phyloP scores from a whole-genome alignment of 2,888 invertebrate species.

The Clunio marinus region DNA sequence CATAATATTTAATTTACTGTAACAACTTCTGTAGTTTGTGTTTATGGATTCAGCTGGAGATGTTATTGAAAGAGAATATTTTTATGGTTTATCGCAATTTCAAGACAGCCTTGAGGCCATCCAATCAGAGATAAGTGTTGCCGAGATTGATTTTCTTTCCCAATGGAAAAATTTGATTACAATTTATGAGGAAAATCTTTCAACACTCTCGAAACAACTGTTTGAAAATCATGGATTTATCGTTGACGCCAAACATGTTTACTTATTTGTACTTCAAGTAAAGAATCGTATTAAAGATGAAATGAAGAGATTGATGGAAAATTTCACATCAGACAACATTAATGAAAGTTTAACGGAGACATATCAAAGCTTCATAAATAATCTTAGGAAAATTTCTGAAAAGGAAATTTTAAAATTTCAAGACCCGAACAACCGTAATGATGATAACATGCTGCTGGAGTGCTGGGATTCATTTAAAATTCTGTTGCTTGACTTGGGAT shows the following conservation, averaged over 20 bases:
- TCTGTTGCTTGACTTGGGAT: conserved; percentile 8
- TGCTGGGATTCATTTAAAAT: conserved; percentile 29
- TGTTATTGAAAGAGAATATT: conserved; percentile 5
- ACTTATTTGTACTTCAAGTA: background rate
- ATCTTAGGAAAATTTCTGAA: background rate
- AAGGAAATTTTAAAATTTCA: background rate
- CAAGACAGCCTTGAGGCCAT: background rate
- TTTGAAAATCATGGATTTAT: conserved; percentile 10
- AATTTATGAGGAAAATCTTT: conserved; percentile 5
- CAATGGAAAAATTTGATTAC: conserved; percentile 3
- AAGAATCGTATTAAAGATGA: background rate
- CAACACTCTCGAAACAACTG: background rate
- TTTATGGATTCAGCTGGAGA: background rate
- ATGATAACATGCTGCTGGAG: background rate
- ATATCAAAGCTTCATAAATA: background rate
- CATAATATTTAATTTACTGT: no score
- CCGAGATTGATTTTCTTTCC: background rate
- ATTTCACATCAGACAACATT: background rate
- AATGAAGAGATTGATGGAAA: background rate
- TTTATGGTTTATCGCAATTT: background rate
- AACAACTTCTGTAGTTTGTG: background rate
- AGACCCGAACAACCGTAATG: background rate
- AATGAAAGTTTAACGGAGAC: background rate
- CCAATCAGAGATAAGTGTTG: background rate
- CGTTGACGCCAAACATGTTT: conserved; percentile 8